phyloP scores from a whole-genome alignment of 2,888 invertebrate genomes.

The Papilio demoleus region DNA sequence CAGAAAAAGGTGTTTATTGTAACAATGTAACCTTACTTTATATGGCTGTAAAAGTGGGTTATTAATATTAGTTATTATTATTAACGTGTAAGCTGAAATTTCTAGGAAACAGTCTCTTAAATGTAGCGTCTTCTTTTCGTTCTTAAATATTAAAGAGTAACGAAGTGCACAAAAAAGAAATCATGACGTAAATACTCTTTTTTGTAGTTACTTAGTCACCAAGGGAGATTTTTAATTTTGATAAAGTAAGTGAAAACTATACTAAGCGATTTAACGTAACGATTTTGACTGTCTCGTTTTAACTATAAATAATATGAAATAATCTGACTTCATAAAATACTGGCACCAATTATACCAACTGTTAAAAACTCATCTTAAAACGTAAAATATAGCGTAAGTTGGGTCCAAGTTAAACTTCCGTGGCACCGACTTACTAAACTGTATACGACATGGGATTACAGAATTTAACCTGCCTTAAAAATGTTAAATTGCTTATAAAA shows the following conservation, averaged over 20 bases:
- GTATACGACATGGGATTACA: constrained; percentile 23
- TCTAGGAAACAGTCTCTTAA: background rate
- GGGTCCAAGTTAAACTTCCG: constrained; percentile 29
- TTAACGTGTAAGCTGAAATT: background rate
- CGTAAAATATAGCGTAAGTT: constrained; percentile 30
- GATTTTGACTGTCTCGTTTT: background rate
- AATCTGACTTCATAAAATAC: background rate
- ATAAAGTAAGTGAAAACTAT: too few species aligned
- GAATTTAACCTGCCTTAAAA: constrained; percentile 19
- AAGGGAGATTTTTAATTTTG: too few species aligned
- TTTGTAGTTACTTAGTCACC: too few species aligned
- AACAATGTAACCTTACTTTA: constrained; percentile 23
- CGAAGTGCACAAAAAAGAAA: too few species aligned
- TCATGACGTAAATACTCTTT: too few species aligned
- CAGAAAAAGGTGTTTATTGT: constrained; percentile 37
- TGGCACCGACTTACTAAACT: constrained; percentile 19
- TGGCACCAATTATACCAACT: constrained; percentile 25
- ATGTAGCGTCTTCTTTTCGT: background rate
- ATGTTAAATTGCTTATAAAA: constrained; percentile 1
- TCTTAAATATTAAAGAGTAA: too few species aligned
- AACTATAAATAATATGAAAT: background rate
- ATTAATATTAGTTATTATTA: constrained; percentile 7
- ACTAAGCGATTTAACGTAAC: background rate
- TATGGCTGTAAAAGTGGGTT: constrained; percentile 26
- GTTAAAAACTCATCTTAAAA: constrained; percentile 22